Base-by-base conservation (phyloP, 2,888 invertebrate species). In the Caenorhabditis wallacei region DNA sequence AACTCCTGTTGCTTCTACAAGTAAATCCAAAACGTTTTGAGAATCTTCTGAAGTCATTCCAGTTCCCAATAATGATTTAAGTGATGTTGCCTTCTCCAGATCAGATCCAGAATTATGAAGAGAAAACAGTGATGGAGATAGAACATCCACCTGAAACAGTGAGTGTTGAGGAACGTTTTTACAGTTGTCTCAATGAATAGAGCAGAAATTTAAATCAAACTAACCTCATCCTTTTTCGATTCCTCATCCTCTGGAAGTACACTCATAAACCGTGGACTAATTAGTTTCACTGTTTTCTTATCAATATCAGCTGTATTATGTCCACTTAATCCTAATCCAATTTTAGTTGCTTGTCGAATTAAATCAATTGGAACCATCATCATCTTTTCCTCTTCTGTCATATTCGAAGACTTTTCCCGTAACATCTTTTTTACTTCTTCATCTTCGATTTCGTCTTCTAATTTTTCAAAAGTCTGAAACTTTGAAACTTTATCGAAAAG, bases 291-390 rank as follows among this genome's bases (percentile, higher is more conserved):
- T 20, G 61, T 59, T 18, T 83, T 83, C 43, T 22, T 53, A 11
- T 74, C 75, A n/a, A 83, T 63, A 20, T 63, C 69, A 3, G 70
- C 56, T 3, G 80, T 69, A 46, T 87, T 86, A 11, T 79, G 57
- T 0, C 88, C 88, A 20, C 63, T 37, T 13, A 88, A 43, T 37
- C 66, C 59, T 37, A 85, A 66, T 20, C 80, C 85, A 18, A 88
- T 51, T 54, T 87, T 87, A n/a, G 85, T 22, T 20, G 57, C 84
- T 30, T 84, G 35, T 57, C 84, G 30, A 22, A 84, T 82, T n/a
- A 84, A 30, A 16, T 80, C 46, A 16, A 84, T 43, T 1, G 84
- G 84, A n/a, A 72, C 24, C 70, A 72, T 54, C 79, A 56, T 66
- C 59, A 82, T 22, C 22, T 76, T 68, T 7, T 82, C 84, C 4